Conservation (phyloP, 2,888 invertebrate genomes). For the Drosophila peninsularis region DNA sequence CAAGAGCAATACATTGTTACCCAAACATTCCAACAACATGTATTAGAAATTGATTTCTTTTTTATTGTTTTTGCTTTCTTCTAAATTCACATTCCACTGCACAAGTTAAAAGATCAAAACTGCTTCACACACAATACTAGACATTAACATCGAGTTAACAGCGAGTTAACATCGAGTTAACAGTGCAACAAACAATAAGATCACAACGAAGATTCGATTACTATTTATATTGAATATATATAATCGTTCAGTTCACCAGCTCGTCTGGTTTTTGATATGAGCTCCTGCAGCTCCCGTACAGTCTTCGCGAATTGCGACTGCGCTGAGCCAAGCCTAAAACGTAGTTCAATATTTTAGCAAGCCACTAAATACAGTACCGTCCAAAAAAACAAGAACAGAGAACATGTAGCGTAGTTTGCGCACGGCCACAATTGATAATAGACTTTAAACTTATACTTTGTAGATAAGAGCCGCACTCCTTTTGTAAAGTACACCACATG, state of each 20-base stretch:
- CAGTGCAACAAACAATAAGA: slow-evolving; percentile 43
- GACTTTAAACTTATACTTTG: slow-evolving; percentile 60
- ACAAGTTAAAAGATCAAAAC: slow-evolving; percentile 22
- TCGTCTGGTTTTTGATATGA: slow-evolving; percentile 14
- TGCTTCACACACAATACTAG: slow-evolving; percentile 26
- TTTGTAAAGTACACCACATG: slow-evolving; percentile 38
- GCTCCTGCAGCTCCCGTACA: slow-evolving; percentile 27
- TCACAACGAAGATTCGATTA: slow-evolving; percentile 20
- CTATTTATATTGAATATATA: background rate
- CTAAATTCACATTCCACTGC: slow-evolving; percentile 35
- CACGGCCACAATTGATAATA: slow-evolving; percentile 47
- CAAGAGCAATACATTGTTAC: slow-evolving; percentile 14
- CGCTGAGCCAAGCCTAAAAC: slow-evolving; percentile 9
- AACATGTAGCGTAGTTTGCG: slow-evolving; percentile 50
- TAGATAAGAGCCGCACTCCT: slow-evolving; percentile 44
- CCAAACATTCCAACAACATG: slow-evolving; percentile 2
- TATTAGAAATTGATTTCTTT: slow-evolving; percentile 13
- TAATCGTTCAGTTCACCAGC: background rate
- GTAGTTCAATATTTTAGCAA: slow-evolving; percentile 37
- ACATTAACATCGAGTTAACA: slow-evolving; percentile 22
- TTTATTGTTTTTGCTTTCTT: slow-evolving; percentile 22
- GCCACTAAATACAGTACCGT: slow-evolving; percentile 65
- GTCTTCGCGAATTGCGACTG: no score
- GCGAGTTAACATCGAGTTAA: slow-evolving; percentile 33
- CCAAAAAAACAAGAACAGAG: slow-evolving; percentile 45